Percentiles rank a stretch among this genome's conserved stretches.
Conservation (phyloP, 2,797 vertebrate genomes). For the Sebastes iracundus region DNA sequence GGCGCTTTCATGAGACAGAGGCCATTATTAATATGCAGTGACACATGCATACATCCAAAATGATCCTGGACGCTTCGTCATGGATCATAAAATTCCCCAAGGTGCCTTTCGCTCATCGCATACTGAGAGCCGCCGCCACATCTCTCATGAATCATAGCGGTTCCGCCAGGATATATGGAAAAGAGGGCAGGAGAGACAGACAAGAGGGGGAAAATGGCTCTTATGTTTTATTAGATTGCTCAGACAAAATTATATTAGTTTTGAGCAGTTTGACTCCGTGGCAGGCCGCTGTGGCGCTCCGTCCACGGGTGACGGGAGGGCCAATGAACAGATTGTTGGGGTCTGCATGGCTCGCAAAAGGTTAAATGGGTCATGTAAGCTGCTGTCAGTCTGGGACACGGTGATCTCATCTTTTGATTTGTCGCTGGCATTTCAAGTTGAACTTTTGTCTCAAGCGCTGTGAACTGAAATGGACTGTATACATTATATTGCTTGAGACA, state of each 20-base stretch:
- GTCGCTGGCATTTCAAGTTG: constrained; percentile 27
- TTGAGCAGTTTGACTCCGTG: constrained; percentile 57
- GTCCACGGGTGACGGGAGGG: constrained; percentile 64
- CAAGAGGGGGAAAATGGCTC: constrained; percentile 50
- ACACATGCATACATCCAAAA: constrained; percentile 83
- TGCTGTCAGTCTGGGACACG: constrained; percentile 11
- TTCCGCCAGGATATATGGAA: constrained; percentile 61
- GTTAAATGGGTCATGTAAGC: constrained; percentile 60
- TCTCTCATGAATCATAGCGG: constrained; percentile 73
- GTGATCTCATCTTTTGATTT: constrained; percentile 52
- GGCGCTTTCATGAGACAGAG: constrained; percentile 75
- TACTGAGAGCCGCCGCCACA: constrained; percentile 65
- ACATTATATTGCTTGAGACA: constrained; percentile 7
- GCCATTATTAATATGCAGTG: constrained; percentile 84
- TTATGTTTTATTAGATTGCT: constrained; percentile 76
- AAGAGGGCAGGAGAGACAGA: constrained; percentile 38
- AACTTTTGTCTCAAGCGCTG: constrained; percentile 12
- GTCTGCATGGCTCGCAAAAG: constrained; percentile 51
- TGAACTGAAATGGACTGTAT: background rate
- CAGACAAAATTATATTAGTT: constrained; percentile 75
- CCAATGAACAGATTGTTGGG: constrained; percentile 59
- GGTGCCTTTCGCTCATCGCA: constrained; percentile 82
- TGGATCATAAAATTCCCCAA: constrained; percentile 86
- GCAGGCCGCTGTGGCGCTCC: constrained; percentile 23
- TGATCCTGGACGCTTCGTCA: constrained; percentile 80